Conservation (phyloP, 2,797 vertebrate species). For the Scyliorhinus canicula region DNA sequence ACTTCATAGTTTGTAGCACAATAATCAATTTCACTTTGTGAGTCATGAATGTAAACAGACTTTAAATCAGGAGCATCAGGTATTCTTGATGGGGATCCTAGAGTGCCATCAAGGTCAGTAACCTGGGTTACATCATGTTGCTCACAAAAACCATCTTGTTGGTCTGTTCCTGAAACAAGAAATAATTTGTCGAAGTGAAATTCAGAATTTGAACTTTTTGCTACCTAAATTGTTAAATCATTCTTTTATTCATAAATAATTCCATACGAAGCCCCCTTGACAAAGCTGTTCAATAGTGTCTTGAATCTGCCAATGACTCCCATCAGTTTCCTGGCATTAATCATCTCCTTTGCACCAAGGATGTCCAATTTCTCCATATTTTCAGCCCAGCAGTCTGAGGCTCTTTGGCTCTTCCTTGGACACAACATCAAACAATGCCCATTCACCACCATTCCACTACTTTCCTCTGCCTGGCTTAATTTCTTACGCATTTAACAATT, state of each 20-base stretch:
- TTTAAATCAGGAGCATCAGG: conserved; percentile 51
- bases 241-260: not conserved
- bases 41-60: conserved; percentile 33
- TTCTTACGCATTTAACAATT: too few species aligned
- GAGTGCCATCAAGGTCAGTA: conserved; percentile 69
- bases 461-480: too few species aligned
- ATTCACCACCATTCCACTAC: not conserved
- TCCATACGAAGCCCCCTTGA: not conserved
- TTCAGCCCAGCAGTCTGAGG: not conserved
- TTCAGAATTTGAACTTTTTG: not conserved
- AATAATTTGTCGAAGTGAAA: conserved; percentile 38
- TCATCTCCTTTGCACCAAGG: not conserved
- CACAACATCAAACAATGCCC: not conserved
- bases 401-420: not conserved
- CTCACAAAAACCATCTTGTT: conserved; percentile 66
- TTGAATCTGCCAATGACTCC: not conserved
- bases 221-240: not conserved
- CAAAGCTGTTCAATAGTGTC: not conserved
- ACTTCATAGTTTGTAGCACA: conserved; percentile 41
- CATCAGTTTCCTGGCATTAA: not conserved
- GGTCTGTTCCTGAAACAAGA: conserved; percentile 62
- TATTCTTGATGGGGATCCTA: conserved; percentile 69
- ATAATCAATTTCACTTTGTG: conserved; percentile 14
- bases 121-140: conserved; percentile 81
- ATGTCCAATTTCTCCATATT: not conserved